phyloP scores from a whole-genome alignment of 1,140 invertebrate genomes.

The Panulirus ornatus region DNA sequence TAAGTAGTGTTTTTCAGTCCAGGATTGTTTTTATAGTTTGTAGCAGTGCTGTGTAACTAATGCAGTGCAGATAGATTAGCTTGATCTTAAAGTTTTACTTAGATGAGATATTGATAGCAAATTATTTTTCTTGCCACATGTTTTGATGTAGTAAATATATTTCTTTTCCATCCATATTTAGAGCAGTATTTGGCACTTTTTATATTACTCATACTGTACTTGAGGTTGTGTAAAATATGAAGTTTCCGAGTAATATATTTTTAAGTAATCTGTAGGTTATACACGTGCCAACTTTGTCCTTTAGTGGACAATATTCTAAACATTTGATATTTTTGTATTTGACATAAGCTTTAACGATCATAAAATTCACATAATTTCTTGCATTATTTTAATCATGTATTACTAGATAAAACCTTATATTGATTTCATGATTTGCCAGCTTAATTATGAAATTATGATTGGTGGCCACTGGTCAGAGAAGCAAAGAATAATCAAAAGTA shows the following conservation, averaged over 20 bases:
- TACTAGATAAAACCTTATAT: no score
- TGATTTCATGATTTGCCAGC: no score
- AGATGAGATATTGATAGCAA: background rate
- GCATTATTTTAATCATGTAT: no score
- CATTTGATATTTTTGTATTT: background rate
- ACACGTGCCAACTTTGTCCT: conserved; percentile 18
- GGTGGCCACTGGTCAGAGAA: background rate
- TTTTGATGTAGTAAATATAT: background rate
- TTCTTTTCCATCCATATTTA: background rate
- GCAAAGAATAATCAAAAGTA: background rate
- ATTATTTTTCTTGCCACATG: background rate
- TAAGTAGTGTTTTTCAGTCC: conserved; percentile 46
- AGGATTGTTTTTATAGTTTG: conserved; percentile 33
- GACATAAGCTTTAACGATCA: no score
- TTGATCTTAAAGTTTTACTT: conserved; percentile 2
- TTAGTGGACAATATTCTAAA: background rate
- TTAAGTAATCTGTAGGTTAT: conserved; percentile 15
- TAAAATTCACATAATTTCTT: no score
- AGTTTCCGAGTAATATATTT: background rate
- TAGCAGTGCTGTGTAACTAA: background rate
- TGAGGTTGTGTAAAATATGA: background rate
- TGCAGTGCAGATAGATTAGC: conserved; percentile 10
- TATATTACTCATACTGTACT: background rate
- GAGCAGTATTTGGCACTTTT: background rate
- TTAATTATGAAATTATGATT: no score